A percentile compares a stretch with the other conserved stretches of the same genome.
Conservation (phyloP, 1,140 invertebrate species). For the Nasonia vitripennis region DNA sequence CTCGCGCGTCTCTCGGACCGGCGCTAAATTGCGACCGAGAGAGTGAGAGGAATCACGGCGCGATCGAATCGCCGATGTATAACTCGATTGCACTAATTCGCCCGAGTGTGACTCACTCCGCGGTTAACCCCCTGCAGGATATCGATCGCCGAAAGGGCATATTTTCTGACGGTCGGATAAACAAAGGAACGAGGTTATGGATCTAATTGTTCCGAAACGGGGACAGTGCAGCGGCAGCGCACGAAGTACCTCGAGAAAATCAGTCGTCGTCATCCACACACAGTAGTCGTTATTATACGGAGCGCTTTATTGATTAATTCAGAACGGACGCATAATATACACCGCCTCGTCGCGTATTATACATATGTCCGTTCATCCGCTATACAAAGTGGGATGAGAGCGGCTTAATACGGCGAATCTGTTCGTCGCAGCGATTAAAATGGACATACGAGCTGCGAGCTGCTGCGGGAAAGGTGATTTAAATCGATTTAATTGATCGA, state of each 20-base stretch:
- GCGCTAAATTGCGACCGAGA: no score
- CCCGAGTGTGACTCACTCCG: neutral
- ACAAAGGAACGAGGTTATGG: neutral
- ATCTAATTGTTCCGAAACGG: neutral
- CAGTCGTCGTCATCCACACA: no score
- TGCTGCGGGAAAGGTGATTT: conserved; percentile 23
- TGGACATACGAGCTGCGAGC: no score
- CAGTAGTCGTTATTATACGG: neutral
- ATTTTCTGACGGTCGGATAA: neutral
- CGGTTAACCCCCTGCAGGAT: neutral
- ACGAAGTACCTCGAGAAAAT: neutral
- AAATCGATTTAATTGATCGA: conserved; percentile 47
- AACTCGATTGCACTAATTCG: neutral
- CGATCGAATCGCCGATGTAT: neutral
- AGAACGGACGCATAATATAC: no score
- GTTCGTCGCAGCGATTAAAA: neutral
- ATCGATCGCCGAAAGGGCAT: neutral
- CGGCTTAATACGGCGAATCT: neutral
- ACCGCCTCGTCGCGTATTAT: neutral
- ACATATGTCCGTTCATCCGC: neutral
- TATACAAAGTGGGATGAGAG: neutral
- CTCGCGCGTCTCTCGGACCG: no score
- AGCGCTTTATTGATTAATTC: neutral
- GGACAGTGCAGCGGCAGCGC: neutral
- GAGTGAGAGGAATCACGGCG: no score